Conservation (phyloP, 2,113 vertebrate species). For the Castor canadensis region DNA sequence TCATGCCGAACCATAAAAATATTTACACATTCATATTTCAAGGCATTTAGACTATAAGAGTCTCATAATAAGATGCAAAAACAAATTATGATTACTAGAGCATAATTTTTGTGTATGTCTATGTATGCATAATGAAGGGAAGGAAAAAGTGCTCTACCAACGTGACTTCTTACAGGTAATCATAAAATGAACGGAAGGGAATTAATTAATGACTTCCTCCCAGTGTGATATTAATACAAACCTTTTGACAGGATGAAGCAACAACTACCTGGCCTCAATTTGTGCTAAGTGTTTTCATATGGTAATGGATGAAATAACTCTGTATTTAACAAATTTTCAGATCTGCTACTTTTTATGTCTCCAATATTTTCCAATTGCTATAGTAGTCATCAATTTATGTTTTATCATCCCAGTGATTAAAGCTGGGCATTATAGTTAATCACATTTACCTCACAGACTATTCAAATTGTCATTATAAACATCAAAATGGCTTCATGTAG, state of each 20-base stretch:
- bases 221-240: constrained; percentile 73
- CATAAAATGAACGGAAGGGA: constrained; percentile 66
- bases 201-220: constrained; percentile 76
- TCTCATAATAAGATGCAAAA: constrained; percentile 77
- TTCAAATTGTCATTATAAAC: constrained; percentile 41
- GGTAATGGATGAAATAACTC: constrained; percentile 57
- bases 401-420: constrained; percentile 49
- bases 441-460: neutral
- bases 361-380: constrained; percentile 40
- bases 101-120: constrained; percentile 77
- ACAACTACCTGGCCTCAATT: constrained; percentile 67
- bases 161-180: constrained; percentile 71
- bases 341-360: constrained; percentile 49
- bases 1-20: constrained; percentile 84
- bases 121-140: constrained; percentile 80
- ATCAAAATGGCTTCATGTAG: neutral
- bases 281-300: constrained; percentile 67
- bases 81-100: constrained; percentile 82
- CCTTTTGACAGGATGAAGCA: constrained; percentile 65
- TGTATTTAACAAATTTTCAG: constrained; percentile 42
- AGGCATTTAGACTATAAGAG: constrained; percentile 78
- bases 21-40: constrained; percentile 85
- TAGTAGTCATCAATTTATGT: constrained; percentile 44
- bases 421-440: constrained; percentile 41
- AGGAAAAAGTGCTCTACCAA: constrained; percentile 69